Percentiles rank a stretch among this genome's conserved stretches.
phyloP scores from a whole-genome alignment of 2,113 vertebrate genomes.

The Chiloscyllium plagiosum region DNA sequence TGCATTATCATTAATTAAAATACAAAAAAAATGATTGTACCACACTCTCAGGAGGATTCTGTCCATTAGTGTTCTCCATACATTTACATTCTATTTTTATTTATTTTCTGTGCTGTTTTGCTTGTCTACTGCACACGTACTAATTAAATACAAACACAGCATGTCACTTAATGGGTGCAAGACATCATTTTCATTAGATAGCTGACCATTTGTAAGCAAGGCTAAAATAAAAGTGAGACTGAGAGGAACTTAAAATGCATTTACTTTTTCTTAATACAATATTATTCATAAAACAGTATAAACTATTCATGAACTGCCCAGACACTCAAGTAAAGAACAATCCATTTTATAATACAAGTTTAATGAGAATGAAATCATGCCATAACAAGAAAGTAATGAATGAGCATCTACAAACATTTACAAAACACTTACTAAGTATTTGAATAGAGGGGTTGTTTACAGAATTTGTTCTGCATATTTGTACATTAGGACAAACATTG shows the following conservation, averaged over 20 bases:
- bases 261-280: not conserved
- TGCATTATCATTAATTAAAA: not conserved
- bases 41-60: not conserved
- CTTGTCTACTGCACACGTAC: not conserved
- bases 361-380: constrained; percentile 11
- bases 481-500: not conserved
- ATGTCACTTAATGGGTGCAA: not conserved
- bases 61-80: not conserved
- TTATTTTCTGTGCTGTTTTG: not conserved
- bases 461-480: not conserved
- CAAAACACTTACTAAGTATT: not conserved
- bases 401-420: not conserved
- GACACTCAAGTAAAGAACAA: not conserved
- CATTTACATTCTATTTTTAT: not conserved
- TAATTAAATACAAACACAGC: not conserved
- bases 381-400: constrained; percentile 24
- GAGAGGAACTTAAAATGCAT: not conserved
- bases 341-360: not conserved
- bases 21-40: not conserved
- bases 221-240: not conserved
- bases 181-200: not conserved
- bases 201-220: not conserved
- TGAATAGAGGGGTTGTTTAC: not conserved
- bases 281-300: not conserved
- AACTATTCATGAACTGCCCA: not conserved